These are phyloP conservation scores for Hirundo rustica DNA, from an alignment of 2,797 vertebrate genomes.

Conservation along the genomic window DNA sequence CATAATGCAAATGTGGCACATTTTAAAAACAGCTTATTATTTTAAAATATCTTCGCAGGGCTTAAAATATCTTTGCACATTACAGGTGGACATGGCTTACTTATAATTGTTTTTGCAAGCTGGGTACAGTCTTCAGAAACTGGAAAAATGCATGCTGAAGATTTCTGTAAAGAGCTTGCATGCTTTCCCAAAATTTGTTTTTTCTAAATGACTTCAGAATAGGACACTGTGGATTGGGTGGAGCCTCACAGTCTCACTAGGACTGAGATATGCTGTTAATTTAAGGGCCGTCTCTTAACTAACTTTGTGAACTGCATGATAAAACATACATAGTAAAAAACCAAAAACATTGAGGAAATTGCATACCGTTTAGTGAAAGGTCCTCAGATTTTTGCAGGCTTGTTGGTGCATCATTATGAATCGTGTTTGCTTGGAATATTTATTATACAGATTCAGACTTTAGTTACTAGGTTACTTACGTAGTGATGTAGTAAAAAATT, in stretches of 20 bases:
- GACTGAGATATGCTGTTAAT: neutral
- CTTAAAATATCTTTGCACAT: neutral
- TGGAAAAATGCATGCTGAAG: neutral
- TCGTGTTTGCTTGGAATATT: neutral
- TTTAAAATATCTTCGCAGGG: neutral
- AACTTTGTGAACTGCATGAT: slow-evolving; percentile 3
- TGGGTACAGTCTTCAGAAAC: neutral
- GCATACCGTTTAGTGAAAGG: neutral
- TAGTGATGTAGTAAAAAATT: neutral
- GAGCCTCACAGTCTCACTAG: neutral
- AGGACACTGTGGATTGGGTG: neutral
- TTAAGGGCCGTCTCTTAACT: slow-evolving; percentile 6
- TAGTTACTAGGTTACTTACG: neutral
- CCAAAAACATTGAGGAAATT: neutral
- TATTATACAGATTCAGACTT: neutral
- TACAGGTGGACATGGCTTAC: neutral
- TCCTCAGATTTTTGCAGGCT: neutral
- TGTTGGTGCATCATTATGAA: neutral
- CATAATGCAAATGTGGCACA: neutral
- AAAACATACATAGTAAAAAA: neutral
- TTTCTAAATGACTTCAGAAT: slow-evolving; percentile 9
- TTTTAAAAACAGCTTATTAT: neutral
- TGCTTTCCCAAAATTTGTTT: neutral
- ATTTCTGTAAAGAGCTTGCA: neutral
- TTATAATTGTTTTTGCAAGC: neutral